Evolutionary conservation across 2,888 invertebrate species (phyloP).

Genomic region (Rhagium mordax): DNA sequence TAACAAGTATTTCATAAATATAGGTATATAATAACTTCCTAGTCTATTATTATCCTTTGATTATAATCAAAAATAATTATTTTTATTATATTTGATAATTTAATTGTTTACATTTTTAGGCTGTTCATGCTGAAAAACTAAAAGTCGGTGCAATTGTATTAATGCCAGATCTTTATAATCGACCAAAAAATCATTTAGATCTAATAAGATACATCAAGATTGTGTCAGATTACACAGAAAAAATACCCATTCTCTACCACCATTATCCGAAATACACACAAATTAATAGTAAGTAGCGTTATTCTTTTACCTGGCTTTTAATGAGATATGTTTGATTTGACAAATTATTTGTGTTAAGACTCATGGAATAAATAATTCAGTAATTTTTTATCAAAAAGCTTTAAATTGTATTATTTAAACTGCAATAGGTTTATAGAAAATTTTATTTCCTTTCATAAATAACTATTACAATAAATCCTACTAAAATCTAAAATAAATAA

Average conservation of each 20-base stretch:
- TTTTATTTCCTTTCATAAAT: too few relatives aligned
- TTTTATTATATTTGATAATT: not conserved
- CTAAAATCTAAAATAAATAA: too few relatives aligned
- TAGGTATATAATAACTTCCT: too few relatives aligned
- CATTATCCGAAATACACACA: constrained; percentile 84
- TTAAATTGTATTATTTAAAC: too few relatives aligned
- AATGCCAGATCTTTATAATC: constrained; percentile 86
- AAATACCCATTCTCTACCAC: constrained; percentile 86
- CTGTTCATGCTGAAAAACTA: constrained; percentile 78
- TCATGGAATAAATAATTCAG: too few relatives aligned
- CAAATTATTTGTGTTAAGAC: too few relatives aligned
- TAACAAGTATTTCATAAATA: too few relatives aligned
- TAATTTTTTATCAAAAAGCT: too few relatives aligned
- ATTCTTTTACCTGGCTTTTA: not conserved
- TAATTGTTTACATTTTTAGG: constrained; percentile 60
- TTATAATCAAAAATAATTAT: too few relatives aligned
- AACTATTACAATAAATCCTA: too few relatives aligned
- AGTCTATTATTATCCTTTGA: too few relatives aligned
- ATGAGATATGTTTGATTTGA: not conserved
- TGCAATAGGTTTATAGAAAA: too few relatives aligned
- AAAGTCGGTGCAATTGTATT: constrained; percentile 81
- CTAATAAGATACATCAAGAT: constrained; percentile 79
- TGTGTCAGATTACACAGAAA: constrained; percentile 70
- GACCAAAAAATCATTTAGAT: constrained; percentile 75
- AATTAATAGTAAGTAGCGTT: constrained; percentile 77